These are phyloP conservation scores for Leptothorax acervorum DNA, from an alignment of 2,888 invertebrate genomes.

Conservation along the genomic window DNA sequence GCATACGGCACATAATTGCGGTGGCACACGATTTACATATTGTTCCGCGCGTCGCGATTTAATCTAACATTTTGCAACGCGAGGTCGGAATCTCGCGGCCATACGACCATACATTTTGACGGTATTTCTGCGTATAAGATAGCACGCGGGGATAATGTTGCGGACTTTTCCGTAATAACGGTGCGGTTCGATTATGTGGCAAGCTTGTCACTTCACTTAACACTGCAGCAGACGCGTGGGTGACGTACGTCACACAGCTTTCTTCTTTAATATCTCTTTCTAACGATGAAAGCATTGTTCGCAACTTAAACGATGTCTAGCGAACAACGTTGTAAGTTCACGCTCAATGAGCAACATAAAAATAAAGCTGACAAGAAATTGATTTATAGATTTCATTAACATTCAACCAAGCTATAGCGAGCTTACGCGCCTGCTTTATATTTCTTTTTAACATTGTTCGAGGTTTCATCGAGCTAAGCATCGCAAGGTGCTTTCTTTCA, in stretches of 20 bases:
- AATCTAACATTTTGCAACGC: conserved; percentile 49
- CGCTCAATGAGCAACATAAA: not conserved
- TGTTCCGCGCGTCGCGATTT: conserved; percentile 53
- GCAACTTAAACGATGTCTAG: not conserved
- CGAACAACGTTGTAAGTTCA: conserved; percentile 11
- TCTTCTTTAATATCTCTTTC: conserved; percentile 11
- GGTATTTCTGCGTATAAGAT: conserved; percentile 18
- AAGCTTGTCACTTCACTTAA: conserved; percentile 9
- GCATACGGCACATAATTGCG: conserved; percentile 49
- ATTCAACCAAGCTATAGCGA: not conserved
- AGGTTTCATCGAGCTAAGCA: not conserved
- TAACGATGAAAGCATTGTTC: conserved; percentile 9
- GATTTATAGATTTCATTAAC: conserved; percentile 27
- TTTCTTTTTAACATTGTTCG: not conserved
- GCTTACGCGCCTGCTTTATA: not conserved
- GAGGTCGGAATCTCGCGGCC: conserved; percentile 40
- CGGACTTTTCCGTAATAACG: conserved; percentile 17
- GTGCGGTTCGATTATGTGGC: not conserved
- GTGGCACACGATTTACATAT: conserved; percentile 48
- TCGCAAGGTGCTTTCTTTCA: not conserved
- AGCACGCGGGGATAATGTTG: conserved; percentile 7
- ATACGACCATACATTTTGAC: conserved; percentile 21
- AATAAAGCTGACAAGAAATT: conserved; percentile 6
- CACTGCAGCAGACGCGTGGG: not conserved
- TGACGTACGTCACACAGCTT: not conserved